Evolutionary conservation across 1,140 invertebrate genomes (phyloP).

Genomic region (Aporrectodea caliginosa): DNA sequence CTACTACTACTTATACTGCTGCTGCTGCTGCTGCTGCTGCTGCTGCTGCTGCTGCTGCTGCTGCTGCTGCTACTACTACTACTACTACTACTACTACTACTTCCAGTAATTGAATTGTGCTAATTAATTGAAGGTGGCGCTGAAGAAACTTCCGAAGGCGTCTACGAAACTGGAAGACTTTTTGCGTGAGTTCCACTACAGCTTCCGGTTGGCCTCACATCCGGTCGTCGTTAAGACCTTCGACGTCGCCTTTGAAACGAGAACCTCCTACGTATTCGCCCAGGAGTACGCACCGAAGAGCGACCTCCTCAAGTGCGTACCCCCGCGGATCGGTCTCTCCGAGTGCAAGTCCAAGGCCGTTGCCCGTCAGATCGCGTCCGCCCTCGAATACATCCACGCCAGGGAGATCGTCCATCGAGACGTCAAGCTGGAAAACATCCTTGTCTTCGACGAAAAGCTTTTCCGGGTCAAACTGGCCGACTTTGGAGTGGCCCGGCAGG

Average conservation of each 20-base stretch:
- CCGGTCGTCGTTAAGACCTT: slow-evolving; percentile 57
- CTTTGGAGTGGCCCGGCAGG: slow-evolving; percentile 21
- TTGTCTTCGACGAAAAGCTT: slow-evolving; percentile 20
- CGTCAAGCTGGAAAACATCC: slow-evolving; percentile 25
- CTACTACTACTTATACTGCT: too few species aligned
- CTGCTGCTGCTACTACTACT: too few species aligned
- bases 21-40: too few species aligned
- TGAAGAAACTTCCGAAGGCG: slow-evolving; percentile 44
- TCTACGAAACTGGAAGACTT: slow-evolving; percentile 65
- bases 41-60: too few species aligned
- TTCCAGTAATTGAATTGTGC: too few species aligned
- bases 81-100: too few species aligned
- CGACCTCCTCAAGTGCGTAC: slow-evolving; percentile 42
- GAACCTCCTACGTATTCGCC: slow-evolving; percentile 30
- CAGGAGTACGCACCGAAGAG: slow-evolving; percentile 39
- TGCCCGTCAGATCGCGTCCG: slow-evolving; percentile 25
- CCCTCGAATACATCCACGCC: slow-evolving; percentile 21
- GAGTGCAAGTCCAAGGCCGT: slow-evolving; percentile 46
- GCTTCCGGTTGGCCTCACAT: slow-evolving; percentile 75
- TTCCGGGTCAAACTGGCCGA: slow-evolving; percentile 16
- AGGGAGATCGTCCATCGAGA: slow-evolving; percentile 22
- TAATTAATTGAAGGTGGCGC: slow-evolving; percentile 37
- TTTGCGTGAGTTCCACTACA: slow-evolving; percentile 81
- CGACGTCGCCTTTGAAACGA: slow-evolving; percentile 35
- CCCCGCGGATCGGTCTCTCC: slow-evolving; percentile 37